phyloP scores from a whole-genome alignment of 2,888 invertebrate species.

The Eristalinus sepulchralis region DNA sequence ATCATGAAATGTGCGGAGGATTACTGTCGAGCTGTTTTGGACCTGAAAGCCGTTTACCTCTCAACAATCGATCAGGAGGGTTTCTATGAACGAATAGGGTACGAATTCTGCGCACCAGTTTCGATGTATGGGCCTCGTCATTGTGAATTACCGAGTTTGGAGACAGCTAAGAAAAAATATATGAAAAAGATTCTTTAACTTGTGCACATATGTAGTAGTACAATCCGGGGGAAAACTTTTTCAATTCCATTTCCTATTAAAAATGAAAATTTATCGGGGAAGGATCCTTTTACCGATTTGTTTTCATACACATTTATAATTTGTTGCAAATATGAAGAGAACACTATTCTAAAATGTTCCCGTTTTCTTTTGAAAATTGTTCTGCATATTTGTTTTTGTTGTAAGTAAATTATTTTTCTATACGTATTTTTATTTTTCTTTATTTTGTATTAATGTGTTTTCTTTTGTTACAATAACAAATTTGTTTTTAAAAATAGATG shows the following conservation, averaged over 20 bases:
- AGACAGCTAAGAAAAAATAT: conserved; percentile 80
- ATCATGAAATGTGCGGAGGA: conserved; percentile 89
- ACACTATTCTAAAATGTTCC: background rate
- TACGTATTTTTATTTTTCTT: conserved; percentile 68
- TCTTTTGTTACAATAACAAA: conserved; percentile 48
- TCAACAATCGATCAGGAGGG: conserved; percentile 88
- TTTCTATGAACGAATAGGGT: conserved; percentile 89
- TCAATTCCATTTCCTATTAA: conserved; percentile 68
- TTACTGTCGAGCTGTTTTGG: conserved; percentile 85
- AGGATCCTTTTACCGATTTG: conserved; percentile 73
- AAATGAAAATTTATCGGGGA: conserved; percentile 39
- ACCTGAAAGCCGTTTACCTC: conserved; percentile 85
- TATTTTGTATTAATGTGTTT: conserved; percentile 10
- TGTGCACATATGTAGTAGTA: conserved; percentile 72
- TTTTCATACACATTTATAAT: conserved; percentile 76
- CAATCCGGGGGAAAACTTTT: conserved; percentile 43
- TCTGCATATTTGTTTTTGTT: conserved; percentile 20
- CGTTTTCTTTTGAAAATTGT: conserved; percentile 12
- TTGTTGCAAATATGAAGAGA: conserved; percentile 9
- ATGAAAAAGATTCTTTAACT: conserved; percentile 80
- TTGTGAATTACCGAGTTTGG: conserved; percentile 79
- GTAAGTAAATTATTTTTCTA: conserved; percentile 56
- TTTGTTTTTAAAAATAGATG: conserved; percentile 23
- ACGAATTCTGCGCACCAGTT: conserved; percentile 85
- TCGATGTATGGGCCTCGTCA: conserved; percentile 85